Percentiles rank a stretch among this genome's conserved stretches.
Evolutionary conservation across 2,113 vertebrate species (phyloP).

Genomic region (Poeciliopsis retropinna): DNA sequence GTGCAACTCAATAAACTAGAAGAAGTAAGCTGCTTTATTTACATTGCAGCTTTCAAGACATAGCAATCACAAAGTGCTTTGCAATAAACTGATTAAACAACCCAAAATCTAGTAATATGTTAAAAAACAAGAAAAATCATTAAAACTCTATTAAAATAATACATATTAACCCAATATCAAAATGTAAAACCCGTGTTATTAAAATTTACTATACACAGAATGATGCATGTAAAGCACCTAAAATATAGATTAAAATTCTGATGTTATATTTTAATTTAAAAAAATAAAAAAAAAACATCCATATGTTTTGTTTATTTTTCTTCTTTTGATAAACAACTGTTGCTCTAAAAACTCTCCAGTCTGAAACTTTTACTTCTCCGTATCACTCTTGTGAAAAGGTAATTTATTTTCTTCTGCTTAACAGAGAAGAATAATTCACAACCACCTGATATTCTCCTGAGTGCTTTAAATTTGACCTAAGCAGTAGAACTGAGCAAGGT

Average conservation of each 20-base stretch:
- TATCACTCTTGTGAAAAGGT: neutral
- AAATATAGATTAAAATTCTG: neutral
- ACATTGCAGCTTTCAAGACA: too few species aligned
- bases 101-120: too few species aligned
- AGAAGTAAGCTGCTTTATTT: neutral
- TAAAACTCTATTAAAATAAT: too few species aligned
- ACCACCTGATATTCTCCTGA: conserved; percentile 30
- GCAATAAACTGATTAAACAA: too few species aligned
- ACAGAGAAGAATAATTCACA: conserved; percentile 14
- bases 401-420: neutral
- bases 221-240: too few species aligned
- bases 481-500: conserved; percentile 56
- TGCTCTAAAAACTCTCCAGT: neutral
- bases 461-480: conserved; percentile 45
- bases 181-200: too few species aligned
- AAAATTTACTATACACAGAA: too few species aligned
- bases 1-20: neutral
- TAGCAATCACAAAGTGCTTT: too few species aligned
- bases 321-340: neutral
- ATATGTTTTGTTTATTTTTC: too few species aligned
- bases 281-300: too few species aligned
- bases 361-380: neutral
- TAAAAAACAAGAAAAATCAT: too few species aligned
- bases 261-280: neutral
- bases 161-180: too few species aligned